Base-by-base conservation (phyloP, 2,797 vertebrate species). In the Lutjanus campechanus region DNA sequence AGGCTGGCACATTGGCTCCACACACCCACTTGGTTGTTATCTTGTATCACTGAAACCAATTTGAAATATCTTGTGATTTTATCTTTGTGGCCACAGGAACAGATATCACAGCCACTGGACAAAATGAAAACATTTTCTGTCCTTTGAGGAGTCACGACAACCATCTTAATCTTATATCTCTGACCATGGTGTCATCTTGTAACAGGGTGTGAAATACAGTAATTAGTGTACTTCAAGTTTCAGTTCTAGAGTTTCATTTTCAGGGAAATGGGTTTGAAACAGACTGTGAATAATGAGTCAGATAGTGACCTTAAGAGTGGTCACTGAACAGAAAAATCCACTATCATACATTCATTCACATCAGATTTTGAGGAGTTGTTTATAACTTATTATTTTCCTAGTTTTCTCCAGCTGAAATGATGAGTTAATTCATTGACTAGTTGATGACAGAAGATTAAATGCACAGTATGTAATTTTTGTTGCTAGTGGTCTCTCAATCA, bases 111-210 rank as follows among this genome's bases (percentile, higher is more conserved):
- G 19, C 51, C 62, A 10, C 10, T 22, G 5, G 17, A 73, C 61
- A 67, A 58, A 71, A 47, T 17, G 51, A 51, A 79, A 67, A 69
- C 17, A 36, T 66, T 29, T 46, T 64, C 59, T 60, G 29, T 64
- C 40, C 43, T 29, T 40, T 63, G 22, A 61, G 56, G 47, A 76
- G 73, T 74, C 54, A 25, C 41, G 44, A 54, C 76, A 53, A 43
- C n/a, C 12, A 4, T 49, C 25, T 55, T 43, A 22, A 17, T 41
- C 62, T 29, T 13, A 29, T n/a, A 47, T 41, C 44, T 62, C 65
- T 36, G 13, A 67, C 43, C 49, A 51, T 5, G 10, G 66, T 7
- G n/a, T 55, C 46, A 58, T 10, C 51, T 16, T 36, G 41, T 41
- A 67, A 47, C 11, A 19, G 19, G 8, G 55, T 15, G 56, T 59